phyloP scores from a whole-genome alignment of 2,797 vertebrate species.

The Phoxinus dragarum region DNA sequence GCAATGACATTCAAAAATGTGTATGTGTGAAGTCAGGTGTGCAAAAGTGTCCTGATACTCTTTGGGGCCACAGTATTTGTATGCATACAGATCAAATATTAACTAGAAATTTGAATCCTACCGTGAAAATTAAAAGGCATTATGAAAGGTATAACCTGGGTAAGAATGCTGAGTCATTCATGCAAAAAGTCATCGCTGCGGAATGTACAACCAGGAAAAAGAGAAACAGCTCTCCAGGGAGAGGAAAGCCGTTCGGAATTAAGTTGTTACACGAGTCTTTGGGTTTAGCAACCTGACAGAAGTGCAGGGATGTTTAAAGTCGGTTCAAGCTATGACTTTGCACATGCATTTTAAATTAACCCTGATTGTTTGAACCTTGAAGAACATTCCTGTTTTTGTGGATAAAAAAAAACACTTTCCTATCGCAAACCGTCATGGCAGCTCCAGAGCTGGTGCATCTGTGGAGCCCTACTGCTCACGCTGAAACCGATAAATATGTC shows the following conservation, averaged over 20 bases:
- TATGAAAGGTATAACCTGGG: conserved; percentile 51
- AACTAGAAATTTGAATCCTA: not conserved
- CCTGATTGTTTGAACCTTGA: not conserved
- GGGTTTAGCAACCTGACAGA: conserved; percentile 45
- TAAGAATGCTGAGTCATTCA: conserved; percentile 60
- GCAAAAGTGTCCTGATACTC: not conserved
- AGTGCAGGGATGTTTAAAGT: conserved; percentile 48
- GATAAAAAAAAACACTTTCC: not conserved
- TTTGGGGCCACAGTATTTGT: not conserved
- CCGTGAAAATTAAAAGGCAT: conserved; percentile 13
- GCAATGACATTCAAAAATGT: conserved; percentile 4
- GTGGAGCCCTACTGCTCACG: conserved; percentile 39
- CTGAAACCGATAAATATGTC: conserved; percentile 46
- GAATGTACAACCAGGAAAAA: conserved; percentile 56
- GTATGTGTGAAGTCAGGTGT: not conserved
- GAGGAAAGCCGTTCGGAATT: conserved; percentile 50
- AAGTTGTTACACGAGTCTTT: conserved; percentile 53
- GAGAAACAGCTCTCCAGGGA: conserved; percentile 57
- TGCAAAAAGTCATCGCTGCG: conserved; percentile 56
- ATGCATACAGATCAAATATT: not conserved
- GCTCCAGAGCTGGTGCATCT: conserved; percentile 12
- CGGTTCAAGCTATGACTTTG: not conserved
- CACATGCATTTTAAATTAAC: not conserved
- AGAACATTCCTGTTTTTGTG: conserved; percentile 16
- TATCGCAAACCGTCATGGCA: not conserved